Conservation (phyloP, 2,113 vertebrate genomes). For the Larimichthys crocea region DNA sequence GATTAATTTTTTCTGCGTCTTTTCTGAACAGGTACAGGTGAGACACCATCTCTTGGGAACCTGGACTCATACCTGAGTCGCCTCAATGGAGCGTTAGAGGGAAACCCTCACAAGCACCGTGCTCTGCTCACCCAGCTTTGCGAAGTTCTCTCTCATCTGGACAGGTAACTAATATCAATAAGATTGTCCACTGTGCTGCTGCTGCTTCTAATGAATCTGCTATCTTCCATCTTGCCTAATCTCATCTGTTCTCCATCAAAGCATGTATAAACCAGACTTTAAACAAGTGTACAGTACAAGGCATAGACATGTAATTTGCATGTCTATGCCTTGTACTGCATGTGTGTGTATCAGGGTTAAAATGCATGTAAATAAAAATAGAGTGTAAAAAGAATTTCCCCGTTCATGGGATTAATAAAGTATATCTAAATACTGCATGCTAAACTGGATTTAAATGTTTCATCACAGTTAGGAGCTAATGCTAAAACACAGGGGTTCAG, state of each 20-base stretch:
- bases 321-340: too few species aligned
- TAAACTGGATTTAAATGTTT: background rate
- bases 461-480: background rate
- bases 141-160: constrained; percentile 93
- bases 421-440: too few species aligned
- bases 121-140: constrained; percentile 90
- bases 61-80: constrained; percentile 96
- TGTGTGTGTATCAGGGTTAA: too few species aligned
- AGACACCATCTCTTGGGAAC: constrained; percentile 92
- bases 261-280: background rate
- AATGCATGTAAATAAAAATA: too few species aligned
- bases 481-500: too few species aligned
- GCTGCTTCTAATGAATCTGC: background rate
- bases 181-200: background rate
- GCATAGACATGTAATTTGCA: too few species aligned
- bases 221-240: background rate
- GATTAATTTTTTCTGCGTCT: background rate
- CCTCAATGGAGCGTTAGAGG: constrained; percentile 91
- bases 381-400: too few species aligned
- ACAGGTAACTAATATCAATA: constrained; percentile 85
- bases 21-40: constrained; percentile 88
- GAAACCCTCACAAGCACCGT: constrained; percentile 92
- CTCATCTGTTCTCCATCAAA: too few species aligned
- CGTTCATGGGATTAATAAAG: too few species aligned
- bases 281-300: too few species aligned